Conservation (phyloP, 2,888 invertebrate genomes). For the Amphipyra tragopoginis region DNA sequence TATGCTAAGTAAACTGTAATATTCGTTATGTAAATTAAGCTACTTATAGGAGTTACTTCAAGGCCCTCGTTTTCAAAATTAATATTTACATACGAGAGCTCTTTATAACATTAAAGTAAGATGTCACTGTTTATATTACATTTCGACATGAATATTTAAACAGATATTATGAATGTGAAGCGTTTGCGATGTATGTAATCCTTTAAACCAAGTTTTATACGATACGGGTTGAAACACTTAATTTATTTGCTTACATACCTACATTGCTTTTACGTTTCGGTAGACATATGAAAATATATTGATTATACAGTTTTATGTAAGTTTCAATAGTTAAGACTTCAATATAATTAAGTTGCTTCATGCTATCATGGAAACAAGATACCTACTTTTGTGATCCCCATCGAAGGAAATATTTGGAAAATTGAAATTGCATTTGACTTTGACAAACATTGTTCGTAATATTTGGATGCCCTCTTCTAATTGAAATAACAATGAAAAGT, state of each 20-base stretch:
- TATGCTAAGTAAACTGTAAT: not conserved
- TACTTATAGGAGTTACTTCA: not conserved
- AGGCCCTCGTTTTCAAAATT: slow-evolving; percentile 9
- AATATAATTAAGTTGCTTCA: too few species aligned
- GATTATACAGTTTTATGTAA: too few species aligned
- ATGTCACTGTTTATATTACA: slow-evolving; percentile 19
- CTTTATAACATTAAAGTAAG: slow-evolving; percentile 18
- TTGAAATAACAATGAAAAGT: not conserved
- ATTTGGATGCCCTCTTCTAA: too few species aligned
- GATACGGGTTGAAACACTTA: not conserved
- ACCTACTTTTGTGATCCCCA: too few species aligned
- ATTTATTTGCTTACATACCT: too few species aligned
- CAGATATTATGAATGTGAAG: slow-evolving; percentile 9
- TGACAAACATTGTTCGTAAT: too few species aligned
- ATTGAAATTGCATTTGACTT: too few species aligned
- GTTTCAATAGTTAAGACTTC: too few species aligned
- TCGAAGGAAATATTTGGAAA: too few species aligned
- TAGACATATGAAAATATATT: too few species aligned
- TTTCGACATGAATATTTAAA: slow-evolving; percentile 20
- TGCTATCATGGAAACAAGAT: too few species aligned
- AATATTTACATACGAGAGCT: slow-evolving; percentile 23
- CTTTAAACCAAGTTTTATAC: not conserved
- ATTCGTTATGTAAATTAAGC: not conserved
- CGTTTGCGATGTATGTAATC: slow-evolving; percentile 6
- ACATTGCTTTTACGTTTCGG: too few species aligned